Percentiles rank a stretch among this genome's conserved stretches.
These are phyloP conservation scores for Arnoldichthys spilopterus DNA, from an alignment of 2,797 vertebrate genomes.

Conservation along the genomic window DNA sequence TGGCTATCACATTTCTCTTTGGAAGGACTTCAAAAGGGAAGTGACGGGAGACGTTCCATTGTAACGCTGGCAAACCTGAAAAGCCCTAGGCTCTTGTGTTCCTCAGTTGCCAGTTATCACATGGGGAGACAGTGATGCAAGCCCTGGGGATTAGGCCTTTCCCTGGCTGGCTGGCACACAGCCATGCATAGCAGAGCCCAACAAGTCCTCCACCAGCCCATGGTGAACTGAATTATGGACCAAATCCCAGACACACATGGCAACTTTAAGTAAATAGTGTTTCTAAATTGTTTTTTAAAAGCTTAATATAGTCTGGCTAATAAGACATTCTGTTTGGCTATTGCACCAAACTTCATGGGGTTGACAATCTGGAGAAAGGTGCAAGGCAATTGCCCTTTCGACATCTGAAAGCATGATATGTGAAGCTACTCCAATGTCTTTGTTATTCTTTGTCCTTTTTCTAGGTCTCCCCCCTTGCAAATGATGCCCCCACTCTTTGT, in stretches of 20 bases:
- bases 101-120: conserved; percentile 56
- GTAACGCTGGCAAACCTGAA: conserved; percentile 52
- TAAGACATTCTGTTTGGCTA: neutral
- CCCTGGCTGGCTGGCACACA: conserved; percentile 26
- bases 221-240: conserved; percentile 12
- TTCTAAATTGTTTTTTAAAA: neutral
- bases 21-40: conserved; percentile 57
- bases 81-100: conserved; percentile 50
- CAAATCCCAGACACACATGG: conserved; percentile 16
- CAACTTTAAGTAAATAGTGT: neutral
- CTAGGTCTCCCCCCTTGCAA: conserved; percentile 69
- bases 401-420: conserved; percentile 73
- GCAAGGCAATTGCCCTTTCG: conserved; percentile 68
- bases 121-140: conserved; percentile 52
- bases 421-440: conserved; percentile 73
- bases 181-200: neutral
- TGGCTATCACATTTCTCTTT: conserved; percentile 55
- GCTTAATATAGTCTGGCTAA: neutral
- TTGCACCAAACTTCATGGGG: neutral
- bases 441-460: conserved; percentile 73
- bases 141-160: conserved; percentile 46
- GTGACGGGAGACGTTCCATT: conserved; percentile 55
- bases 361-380: conserved; percentile 17
- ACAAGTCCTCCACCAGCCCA: conserved; percentile 13
- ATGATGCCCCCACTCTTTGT: conserved; percentile 71